Percentiles rank a stretch among this genome's conserved stretches.
Evolutionary conservation across 2,888 invertebrate genomes (phyloP).

Genomic region (Arge pagana): DNA sequence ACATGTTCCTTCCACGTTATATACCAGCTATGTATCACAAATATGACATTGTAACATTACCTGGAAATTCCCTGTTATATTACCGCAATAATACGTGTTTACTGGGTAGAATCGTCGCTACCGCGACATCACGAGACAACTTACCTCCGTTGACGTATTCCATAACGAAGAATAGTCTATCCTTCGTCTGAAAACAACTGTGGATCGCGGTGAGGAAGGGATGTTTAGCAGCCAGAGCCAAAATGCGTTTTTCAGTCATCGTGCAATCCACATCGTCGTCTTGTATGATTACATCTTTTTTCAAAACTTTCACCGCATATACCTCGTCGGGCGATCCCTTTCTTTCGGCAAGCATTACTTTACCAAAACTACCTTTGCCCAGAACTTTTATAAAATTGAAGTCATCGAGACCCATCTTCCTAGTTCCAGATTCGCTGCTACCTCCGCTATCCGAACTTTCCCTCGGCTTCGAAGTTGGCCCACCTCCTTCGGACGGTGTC

Average conservation of each 20-base stretch:
- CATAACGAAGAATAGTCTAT: conserved; percentile 98
- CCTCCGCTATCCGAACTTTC: conserved; percentile 31
- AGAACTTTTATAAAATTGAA: conserved; percentile 98
- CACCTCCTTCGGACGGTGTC: conserved; percentile 1
- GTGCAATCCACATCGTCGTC: conserved; percentile 99
- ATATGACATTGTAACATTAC: too few species aligned
- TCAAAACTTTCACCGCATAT: conserved; percentile 86
- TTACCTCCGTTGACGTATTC: conserved; percentile 95
- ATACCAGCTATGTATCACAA: too few species aligned
- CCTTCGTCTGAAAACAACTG: conserved; percentile 96
- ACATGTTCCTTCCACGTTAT: too few species aligned
- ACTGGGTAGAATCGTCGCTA: too few species aligned
- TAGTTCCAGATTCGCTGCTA: conserved; percentile 42
- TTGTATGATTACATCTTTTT: conserved; percentile 97
- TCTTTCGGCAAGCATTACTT: conserved; percentile 97
- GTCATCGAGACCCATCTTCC: conserved; percentile 78
- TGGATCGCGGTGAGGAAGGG: conserved; percentile 97
- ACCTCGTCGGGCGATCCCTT: conserved; percentile 87
- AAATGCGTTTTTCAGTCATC: conserved; percentile 96
- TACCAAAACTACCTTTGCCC: conserved; percentile 98
- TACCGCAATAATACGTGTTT: too few species aligned
- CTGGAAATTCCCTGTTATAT: too few species aligned
- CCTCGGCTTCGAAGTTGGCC: background rate
- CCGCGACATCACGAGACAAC: too few species aligned
- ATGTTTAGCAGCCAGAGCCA: conserved; percentile 95